phyloP scores from a whole-genome alignment of 2,888 invertebrate species.

The Aelia acuminata region DNA sequence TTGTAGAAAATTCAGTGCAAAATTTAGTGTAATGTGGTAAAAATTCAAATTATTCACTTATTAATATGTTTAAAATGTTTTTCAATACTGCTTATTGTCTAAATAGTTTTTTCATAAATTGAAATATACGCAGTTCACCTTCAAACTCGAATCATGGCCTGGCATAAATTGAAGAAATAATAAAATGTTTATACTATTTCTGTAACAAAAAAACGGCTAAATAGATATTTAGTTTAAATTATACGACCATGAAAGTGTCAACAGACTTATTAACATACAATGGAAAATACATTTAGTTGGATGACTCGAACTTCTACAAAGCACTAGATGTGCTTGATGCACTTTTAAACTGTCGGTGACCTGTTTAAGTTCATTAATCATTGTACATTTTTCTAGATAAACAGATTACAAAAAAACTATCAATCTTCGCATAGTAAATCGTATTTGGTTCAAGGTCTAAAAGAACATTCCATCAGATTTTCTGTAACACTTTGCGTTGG shows the following conservation, averaged over 20 bases:
- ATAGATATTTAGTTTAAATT: background rate
- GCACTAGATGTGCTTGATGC: background rate
- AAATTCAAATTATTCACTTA: no score
- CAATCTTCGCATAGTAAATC: background rate
- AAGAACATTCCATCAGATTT: background rate
- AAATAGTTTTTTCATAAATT: background rate
- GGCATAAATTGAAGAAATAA: no score
- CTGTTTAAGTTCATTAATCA: background rate
- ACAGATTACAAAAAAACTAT: constrained; percentile 16
- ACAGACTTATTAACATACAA: background rate
- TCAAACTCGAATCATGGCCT: background rate
- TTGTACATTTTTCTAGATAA: background rate
- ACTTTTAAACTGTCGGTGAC: background rate
- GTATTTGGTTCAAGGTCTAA: background rate
- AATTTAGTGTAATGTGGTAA: no score
- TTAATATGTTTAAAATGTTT: no score
- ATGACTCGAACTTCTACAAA: background rate
- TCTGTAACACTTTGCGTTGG: constrained; percentile 14
- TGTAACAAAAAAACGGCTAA: background rate
- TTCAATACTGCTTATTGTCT: no score
- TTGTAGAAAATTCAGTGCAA: no score
- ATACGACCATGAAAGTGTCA: background rate
- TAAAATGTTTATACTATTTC: background rate
- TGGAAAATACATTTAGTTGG: background rate
- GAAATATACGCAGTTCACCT: background rate